phyloP scores from a whole-genome alignment of 2,113 vertebrate species.

The Alligator mississippiensis region DNA sequence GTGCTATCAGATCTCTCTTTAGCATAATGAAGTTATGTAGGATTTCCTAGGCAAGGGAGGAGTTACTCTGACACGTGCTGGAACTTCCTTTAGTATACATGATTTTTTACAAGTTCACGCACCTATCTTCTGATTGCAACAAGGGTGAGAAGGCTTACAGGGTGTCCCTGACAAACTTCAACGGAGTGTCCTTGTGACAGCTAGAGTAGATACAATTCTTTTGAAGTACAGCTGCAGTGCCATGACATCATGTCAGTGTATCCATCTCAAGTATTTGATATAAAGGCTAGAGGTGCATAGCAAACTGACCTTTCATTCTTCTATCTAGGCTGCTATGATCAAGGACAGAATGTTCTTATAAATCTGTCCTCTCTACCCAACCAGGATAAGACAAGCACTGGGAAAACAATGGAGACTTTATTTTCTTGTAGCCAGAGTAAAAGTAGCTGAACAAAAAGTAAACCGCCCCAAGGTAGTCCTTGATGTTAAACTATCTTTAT shows the following conservation, averaged over 20 bases:
- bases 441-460: slow-evolving; percentile 21
- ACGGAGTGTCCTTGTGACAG: slow-evolving; percentile 49
- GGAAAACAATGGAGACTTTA: slow-evolving; percentile 16
- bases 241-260: slow-evolving; percentile 47
- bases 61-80: slow-evolving; percentile 20
- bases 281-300: slow-evolving; percentile 41
- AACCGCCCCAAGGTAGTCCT: neutral
- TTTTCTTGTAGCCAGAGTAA: slow-evolving; percentile 34
- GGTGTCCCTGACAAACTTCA: slow-evolving; percentile 55
- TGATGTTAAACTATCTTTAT: neutral
- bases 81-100: slow-evolving; percentile 41
- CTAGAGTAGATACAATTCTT: slow-evolving; percentile 18
- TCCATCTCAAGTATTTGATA: slow-evolving; percentile 53
- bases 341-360: slow-evolving; percentile 33
- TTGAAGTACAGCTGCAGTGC: slow-evolving; percentile 65
- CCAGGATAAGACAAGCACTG: neutral
- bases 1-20: neutral
- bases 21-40: neutral
- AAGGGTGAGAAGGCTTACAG: slow-evolving; percentile 36
- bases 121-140: slow-evolving; percentile 46
- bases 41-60: slow-evolving; percentile 40
- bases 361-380: neutral
- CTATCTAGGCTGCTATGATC: slow-evolving; percentile 23
- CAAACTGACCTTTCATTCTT: slow-evolving; percentile 38
- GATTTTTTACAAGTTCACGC: slow-evolving; percentile 15